phyloP scores from a whole-genome alignment of 2,797 vertebrate species.

The Xiphophorus birchmanni region DNA sequence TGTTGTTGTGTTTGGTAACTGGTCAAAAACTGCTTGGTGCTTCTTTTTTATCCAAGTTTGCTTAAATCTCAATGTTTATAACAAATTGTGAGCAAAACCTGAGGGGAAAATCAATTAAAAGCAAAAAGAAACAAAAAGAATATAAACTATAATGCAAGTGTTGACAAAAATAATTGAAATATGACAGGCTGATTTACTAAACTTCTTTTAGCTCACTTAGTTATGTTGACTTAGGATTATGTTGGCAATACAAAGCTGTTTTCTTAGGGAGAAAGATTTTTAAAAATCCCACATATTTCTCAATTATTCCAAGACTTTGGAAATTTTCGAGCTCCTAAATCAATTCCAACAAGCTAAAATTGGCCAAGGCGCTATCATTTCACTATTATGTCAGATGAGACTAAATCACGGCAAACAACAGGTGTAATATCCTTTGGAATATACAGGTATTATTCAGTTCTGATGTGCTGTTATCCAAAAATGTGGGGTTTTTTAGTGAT shows the following conservation, averaged over 20 bases:
- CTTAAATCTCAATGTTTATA: neutral
- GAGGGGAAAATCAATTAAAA: neutral
- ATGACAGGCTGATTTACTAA: too few species aligned
- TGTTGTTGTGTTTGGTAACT: neutral
- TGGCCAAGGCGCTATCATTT: constrained; percentile 18
- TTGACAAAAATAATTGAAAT: neutral
- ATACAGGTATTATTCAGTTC: neutral
- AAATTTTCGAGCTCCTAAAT: constrained; percentile 29
- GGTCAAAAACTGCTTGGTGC: neutral
- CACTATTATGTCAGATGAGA: constrained; percentile 11
- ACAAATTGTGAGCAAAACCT: neutral
- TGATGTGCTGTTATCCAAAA: neutral
- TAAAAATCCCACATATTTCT: neutral
- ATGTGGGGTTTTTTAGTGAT: constrained; percentile 13
- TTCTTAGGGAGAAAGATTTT: neutral
- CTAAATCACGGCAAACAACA: neutral
- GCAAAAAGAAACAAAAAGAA: neutral
- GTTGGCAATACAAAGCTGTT: neutral
- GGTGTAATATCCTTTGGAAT: neutral
- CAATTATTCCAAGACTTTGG: constrained; percentile 21
- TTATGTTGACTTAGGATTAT: constrained; percentile 6
- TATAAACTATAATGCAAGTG: neutral
- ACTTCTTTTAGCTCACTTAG: neutral
- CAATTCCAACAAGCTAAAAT: constrained; percentile 20
- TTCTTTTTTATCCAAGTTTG: neutral